A percentile compares a stretch with the other conserved stretches of the same genome.
Evolutionary conservation across 1,140 invertebrate genomes (phyloP).

Genomic region (Drosophila quadrilineata): DNA sequence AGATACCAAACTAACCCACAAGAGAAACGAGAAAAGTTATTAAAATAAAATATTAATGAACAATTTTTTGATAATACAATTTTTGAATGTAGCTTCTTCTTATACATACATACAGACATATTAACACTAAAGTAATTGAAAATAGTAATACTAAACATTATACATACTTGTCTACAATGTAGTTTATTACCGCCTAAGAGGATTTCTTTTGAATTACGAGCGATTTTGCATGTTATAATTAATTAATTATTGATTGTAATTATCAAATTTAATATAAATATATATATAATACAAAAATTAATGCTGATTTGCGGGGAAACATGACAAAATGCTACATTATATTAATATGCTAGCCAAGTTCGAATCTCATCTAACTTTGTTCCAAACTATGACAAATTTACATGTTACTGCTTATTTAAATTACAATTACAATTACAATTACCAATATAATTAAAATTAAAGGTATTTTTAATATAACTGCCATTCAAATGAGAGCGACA

Average conservation of each 20-base stretch:
- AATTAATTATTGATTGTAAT: slow-evolving; percentile 4
- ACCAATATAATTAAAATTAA: not conserved
- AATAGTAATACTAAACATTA: not conserved
- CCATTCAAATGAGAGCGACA: slow-evolving; percentile 45
- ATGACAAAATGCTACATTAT: slow-evolving; percentile 2
- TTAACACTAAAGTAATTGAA: not conserved
- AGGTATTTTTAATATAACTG: slow-evolving; percentile 44
- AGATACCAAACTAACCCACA: slow-evolving; percentile 9
- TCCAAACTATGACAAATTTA: slow-evolving; percentile 59
- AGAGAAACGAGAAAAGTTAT: slow-evolving; percentile 1
- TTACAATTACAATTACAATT: not conserved
- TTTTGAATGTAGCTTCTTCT: slow-evolving; percentile 48
- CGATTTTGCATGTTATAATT: slow-evolving; percentile 50
- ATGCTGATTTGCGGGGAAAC: slow-evolving; percentile 9
- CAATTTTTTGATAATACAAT: slow-evolving; percentile 40
- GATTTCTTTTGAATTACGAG: slow-evolving; percentile 42
- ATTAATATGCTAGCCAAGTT: slow-evolving; percentile 39
- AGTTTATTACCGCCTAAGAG: slow-evolving; percentile 41
- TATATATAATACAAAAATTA: slow-evolving; percentile 13
- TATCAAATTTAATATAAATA: not conserved
- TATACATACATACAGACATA: slow-evolving; percentile 23
- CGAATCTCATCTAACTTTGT: slow-evolving; percentile 60
- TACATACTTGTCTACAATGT: slow-evolving; percentile 27
- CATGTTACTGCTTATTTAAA: slow-evolving; percentile 43
- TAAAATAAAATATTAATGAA: slow-evolving; percentile 4